Base-by-base conservation (phyloP, 2,113 vertebrate species). In the Eptesicus fuscus region DNA sequence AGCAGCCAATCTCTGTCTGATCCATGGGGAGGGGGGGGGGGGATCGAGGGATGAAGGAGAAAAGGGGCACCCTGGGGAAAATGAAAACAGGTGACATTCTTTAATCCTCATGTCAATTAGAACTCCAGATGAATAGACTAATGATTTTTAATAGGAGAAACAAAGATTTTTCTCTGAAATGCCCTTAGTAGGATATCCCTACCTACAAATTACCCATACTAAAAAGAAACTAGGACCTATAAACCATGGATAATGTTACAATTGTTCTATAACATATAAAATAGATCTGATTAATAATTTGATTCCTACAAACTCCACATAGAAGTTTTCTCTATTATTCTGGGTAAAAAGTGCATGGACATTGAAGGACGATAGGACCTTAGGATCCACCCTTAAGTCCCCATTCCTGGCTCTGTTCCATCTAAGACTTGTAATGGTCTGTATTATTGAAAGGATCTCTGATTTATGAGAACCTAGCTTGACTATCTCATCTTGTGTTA, bases 1-100 rank as follows among this genome's bases (percentile, higher is more conserved):
- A 85, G 22, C n/a, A 87, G 40, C 42, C 65, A 44, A 53, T 20
- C n/a, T 83, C 23, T 40, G 44, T 78, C 12, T 40, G 51, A 25
- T 42, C 32, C 17, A 10, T 25, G 16, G 5, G 9, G 23, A 1
- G 12, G 0, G 0, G 12, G 9, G 23, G 2, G 12, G 0, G 0
- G 12, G 42, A 20, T 2, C 2, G 9, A 14, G 32, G 4, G 4
- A 47, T 30, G 23, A 85, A 5, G 30, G 10, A 74, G 22, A 12
- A n/a, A 83, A 93, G 35, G 59, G 22, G 8, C 2, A 76, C 2
- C 1, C 2, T 16, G 7, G 32, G 17, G 30, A 6, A 23, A 18
- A 51, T 56, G 25, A 37, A 83, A 63, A 13, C 9, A 87, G 23
- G n/a, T 32, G 18, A 47, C 30, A n/a, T 37, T 93, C 7, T 74